These are phyloP conservation scores for Lordiphosa clarofinis DNA, from an alignment of 1,140 invertebrate species.

Conservation along the genomic window DNA sequence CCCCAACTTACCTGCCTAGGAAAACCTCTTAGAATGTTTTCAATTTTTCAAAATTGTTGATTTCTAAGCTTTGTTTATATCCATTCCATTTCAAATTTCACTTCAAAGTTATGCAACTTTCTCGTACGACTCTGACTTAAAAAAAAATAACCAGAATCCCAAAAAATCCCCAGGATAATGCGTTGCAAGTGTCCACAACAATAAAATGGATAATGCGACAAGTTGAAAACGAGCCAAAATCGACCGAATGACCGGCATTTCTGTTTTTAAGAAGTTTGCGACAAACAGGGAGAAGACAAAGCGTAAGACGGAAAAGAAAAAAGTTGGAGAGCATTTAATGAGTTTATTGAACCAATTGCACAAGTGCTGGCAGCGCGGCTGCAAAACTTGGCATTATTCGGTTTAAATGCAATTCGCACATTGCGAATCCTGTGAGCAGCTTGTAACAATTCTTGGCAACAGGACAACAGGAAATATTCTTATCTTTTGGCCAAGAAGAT, in stretches of 20 bases:
- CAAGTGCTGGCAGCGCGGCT: conserved; percentile 35
- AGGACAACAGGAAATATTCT: conserved; percentile 44
- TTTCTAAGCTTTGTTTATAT: background rate
- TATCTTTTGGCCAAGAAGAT: conserved; percentile 32
- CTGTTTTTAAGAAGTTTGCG: conserved; percentile 42
- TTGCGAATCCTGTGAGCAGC: conserved; percentile 3
- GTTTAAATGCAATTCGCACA: conserved; percentile 18
- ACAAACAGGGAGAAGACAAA: conserved; percentile 5
- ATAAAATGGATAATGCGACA: conserved; percentile 74
- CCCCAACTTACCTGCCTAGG: no score
- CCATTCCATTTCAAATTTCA: background rate
- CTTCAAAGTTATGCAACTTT: background rate
- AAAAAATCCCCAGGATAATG: conserved; percentile 54
- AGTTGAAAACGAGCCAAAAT: conserved; percentile 62
- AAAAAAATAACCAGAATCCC: conserved; percentile 18
- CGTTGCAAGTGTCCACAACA: conserved; percentile 60
- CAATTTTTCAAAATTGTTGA: no score
- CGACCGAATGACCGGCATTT: conserved; percentile 65
- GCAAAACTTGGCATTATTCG: conserved; percentile 29
- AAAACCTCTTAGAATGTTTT: no score
- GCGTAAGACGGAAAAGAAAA: conserved; percentile 9
- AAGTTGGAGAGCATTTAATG: conserved; percentile 68
- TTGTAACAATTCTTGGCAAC: conserved; percentile 29
- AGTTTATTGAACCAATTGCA: conserved; percentile 75
- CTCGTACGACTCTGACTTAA: background rate